Evolutionary conservation across 2,888 invertebrate species (phyloP).

Genomic region (Elysia crispata): DNA sequence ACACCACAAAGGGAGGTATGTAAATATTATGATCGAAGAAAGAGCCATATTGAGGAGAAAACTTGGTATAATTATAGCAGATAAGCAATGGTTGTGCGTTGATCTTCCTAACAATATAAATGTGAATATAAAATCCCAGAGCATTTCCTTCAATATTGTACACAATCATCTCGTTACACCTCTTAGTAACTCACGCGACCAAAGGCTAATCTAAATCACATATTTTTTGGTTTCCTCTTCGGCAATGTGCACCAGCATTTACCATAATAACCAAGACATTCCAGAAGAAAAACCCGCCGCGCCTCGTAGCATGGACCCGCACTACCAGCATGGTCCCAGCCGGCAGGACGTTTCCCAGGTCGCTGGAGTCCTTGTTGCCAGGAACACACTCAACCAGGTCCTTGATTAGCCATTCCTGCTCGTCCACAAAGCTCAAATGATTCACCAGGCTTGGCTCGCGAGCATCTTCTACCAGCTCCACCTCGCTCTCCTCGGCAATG

Average conservation of each 20-base stretch:
- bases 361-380: conserved; percentile 43
- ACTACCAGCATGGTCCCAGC: conserved; percentile 70
- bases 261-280: conserved; percentile 75
- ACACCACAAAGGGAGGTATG: too few relatives aligned
- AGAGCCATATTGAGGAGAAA: too few relatives aligned
- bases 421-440: conserved; percentile 71
- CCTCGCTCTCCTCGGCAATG: neutral
- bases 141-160: too few relatives aligned
- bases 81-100: too few relatives aligned
- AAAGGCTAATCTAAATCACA: too few relatives aligned
- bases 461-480: conserved; percentile 61
- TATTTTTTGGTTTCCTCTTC: too few relatives aligned
- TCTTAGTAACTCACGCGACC: too few relatives aligned
- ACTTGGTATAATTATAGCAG: too few relatives aligned
- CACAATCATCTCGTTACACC: too few relatives aligned
- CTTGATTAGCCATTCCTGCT: conserved; percentile 73
- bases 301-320: conserved; percentile 71
- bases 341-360: neutral
- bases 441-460: conserved; percentile 61
- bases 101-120: too few relatives aligned
- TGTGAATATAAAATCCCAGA: too few relatives aligned
- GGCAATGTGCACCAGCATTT: conserved; percentile 42
- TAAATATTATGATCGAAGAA: too few relatives aligned
- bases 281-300: conserved; percentile 76
- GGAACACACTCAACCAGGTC: conserved; percentile 62